These are phyloP conservation scores for Halcyon leucocephala DNA, from an alignment of 2,797 vertebrate genomes.

Conservation along the genomic window DNA sequence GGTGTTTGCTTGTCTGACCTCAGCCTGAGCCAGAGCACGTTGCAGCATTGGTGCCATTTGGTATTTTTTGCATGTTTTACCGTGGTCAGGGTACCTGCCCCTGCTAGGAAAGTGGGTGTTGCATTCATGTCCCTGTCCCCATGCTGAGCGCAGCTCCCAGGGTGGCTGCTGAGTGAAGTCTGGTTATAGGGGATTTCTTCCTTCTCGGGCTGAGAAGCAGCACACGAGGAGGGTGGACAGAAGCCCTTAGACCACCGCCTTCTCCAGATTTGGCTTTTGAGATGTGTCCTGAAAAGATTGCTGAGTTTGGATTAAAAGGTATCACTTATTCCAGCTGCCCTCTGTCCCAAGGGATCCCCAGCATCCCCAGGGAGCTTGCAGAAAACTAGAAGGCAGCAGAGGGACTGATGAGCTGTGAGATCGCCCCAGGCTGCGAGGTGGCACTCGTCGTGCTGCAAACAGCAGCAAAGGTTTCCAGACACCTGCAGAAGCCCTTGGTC, in stretches of 20 bases:
- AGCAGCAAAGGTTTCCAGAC: neutral
- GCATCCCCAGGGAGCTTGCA: rapidly evolving
- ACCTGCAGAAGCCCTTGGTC: neutral
- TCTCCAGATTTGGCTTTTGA: neutral
- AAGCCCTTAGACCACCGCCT: rapidly evolving
- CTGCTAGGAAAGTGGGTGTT: neutral
- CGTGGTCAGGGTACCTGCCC: neutral
- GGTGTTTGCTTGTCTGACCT: neutral
- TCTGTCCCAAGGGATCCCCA: neutral
- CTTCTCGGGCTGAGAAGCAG: neutral
- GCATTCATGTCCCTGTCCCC: neutral
- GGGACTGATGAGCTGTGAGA: neutral
- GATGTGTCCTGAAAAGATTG: neutral
- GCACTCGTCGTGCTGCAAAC: neutral
- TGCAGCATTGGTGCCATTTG: neutral
- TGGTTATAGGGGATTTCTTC: neutral
- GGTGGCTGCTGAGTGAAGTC: neutral
- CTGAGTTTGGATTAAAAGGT: neutral
- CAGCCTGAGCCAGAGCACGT: neutral
- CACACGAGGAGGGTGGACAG: neutral
- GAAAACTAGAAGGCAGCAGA: neutral
- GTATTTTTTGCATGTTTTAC: neutral
- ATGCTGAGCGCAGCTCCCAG: neutral
- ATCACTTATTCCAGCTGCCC: neutral
- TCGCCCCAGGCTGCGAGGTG: neutral